Evolutionary conservation across 2,113 vertebrate genomes (phyloP).

Genomic region (Corythaixoides concolor): DNA sequence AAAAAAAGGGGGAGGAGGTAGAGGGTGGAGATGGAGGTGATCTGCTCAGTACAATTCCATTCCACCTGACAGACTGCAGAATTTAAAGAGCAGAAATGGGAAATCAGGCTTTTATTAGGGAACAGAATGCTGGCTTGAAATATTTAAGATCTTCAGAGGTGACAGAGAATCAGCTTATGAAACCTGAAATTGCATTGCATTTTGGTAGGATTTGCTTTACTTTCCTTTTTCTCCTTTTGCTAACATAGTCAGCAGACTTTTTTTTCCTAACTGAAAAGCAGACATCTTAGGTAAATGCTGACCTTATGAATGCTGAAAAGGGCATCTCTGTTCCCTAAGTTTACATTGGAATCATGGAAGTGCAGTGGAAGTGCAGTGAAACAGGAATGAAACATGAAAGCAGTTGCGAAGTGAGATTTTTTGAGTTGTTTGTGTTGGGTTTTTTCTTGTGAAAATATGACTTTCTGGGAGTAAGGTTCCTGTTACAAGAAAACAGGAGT

Average conservation of each 20-base stretch:
- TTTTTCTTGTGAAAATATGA: background rate
- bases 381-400: background rate
- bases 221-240: background rate
- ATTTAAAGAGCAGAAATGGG: background rate
- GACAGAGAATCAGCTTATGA: background rate
- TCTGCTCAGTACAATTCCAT: background rate
- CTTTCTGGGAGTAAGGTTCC: background rate
- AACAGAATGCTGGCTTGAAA: background rate
- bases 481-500: background rate
- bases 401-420: background rate
- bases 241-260: background rate
- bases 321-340: background rate
- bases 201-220: background rate
- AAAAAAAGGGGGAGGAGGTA: background rate
- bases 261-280: background rate
- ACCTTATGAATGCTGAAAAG: background rate
- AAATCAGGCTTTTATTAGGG: background rate
- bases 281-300: background rate
- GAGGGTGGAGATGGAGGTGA: background rate
- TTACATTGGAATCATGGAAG: background rate
- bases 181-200: background rate
- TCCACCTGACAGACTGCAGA: background rate
- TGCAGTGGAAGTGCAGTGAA: background rate
- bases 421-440: background rate
- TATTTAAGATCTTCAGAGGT: background rate